Conservation (phyloP, 1,140 invertebrate genomes). For the Lepidurus arcticus region DNA sequence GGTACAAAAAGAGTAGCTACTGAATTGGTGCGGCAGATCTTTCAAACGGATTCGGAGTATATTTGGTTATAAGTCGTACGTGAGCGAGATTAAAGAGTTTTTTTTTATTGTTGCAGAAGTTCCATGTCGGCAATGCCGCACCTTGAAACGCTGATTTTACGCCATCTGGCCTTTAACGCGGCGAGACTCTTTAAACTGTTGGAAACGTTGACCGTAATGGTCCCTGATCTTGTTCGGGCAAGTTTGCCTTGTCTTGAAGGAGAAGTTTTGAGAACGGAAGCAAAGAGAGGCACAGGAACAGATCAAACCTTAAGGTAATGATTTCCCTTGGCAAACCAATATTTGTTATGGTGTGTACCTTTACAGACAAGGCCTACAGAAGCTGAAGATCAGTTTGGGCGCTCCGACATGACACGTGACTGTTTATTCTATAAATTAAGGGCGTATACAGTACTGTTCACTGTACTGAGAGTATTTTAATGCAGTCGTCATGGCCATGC, state of each 20-base stretch:
- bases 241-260: background rate
- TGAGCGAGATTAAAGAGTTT: no score
- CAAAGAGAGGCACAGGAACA: constrained; percentile 1
- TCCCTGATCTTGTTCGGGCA: background rate
- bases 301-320: background rate
- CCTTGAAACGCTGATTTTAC: background rate
- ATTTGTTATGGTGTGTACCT: no score
- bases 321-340: no score
- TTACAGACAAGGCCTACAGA: background rate
- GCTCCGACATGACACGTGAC: background rate
- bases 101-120: background rate
- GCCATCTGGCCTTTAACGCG: background rate
- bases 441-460: background rate
- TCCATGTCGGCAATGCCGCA: background rate
- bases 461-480: background rate
- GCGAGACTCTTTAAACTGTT: background rate
- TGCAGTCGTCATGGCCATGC: background rate
- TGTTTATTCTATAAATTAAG: no score
- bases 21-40: background rate
- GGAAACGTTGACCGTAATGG: background rate
- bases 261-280: background rate
- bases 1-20: background rate
- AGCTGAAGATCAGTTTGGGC: background rate
- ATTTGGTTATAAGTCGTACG: background rate
- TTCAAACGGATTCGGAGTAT: background rate